Base-by-base conservation (phyloP, 2,113 vertebrate genomes). In the Lasiurus borealis region DNA sequence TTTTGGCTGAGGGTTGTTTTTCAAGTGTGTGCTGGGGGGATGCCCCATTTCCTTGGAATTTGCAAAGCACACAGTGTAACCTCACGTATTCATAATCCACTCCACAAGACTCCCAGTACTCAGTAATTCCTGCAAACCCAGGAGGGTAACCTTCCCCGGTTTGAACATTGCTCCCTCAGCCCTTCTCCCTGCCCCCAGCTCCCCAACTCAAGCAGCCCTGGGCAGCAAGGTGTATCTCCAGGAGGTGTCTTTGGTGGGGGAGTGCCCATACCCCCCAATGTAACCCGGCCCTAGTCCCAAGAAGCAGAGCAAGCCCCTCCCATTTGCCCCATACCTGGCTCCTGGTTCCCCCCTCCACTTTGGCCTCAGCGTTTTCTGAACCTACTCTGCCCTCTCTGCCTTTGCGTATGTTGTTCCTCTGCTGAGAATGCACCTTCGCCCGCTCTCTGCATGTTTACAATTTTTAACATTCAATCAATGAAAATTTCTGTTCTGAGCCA, bases 301-400 rank as follows among this genome's bases (percentile, higher is more conserved):
- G 23, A 6, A 27, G 50, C 29, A 27, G 29, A 69, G 48, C 2
- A 18, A 15, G 15, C 34, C 75, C 16, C 18, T 68, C 21, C 71
- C 36, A 68, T 2, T 23, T 5, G n/a, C 19, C 44, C 19, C 19
- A 21, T 1, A 0, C 23, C 29, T 34, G 31, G 31, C 31, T 3
- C 15, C 16, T 5, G 5, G 18, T 36, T 13, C 36, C 29, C n/a
- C 16, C 2, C 44, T 83, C 34, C 8, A 2, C 1, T 1, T 31
- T 40, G 14, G n/a, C 19, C 18, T n/a, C 68, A 31, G 1, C 5
- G 14, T 82, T 57, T 27, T 34, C 18, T 82, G 34, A 62, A 46
- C 23, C 62, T 40, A 23, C 14, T 88, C 4, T 14, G 13, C 40
- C 44, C 52, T 23, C 44, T 68, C 71, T 66, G 64, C 23, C 75